These are phyloP conservation scores for Drosophila kepulauana DNA, from an alignment of 1,140 invertebrate species.

Conservation along the genomic window DNA sequence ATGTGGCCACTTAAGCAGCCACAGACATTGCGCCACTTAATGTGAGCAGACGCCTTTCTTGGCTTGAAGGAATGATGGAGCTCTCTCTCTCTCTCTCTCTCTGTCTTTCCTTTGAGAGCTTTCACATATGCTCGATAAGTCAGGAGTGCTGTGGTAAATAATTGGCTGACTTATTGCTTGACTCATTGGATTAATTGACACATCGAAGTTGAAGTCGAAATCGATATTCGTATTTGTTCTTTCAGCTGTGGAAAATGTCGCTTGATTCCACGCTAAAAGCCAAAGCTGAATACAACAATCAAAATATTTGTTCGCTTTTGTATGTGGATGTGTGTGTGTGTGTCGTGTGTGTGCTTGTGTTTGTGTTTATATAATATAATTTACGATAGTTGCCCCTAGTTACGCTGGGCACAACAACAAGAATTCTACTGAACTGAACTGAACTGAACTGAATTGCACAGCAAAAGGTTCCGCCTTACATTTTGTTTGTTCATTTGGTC, in stretches of 20 bases:
- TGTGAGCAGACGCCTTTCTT: not conserved
- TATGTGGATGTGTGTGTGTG: constrained; percentile 14
- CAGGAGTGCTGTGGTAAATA: constrained; percentile 37
- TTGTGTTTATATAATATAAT: constrained; percentile 20
- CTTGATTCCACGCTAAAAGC: not conserved
- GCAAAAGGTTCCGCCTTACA: constrained; percentile 1
- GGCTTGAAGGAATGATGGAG: not conserved
- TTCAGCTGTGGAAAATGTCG: constrained; percentile 26
- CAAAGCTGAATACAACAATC: constrained; percentile 4
- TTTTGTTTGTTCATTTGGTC: not conserved
- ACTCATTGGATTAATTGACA: constrained; percentile 46
- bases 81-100: not conserved
- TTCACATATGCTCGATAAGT: constrained; percentile 25
- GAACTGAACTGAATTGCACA: not conserved
- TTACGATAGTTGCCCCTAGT: constrained; percentile 67
- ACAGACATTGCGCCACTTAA: constrained; percentile 19
- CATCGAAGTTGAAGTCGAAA: constrained; percentile 68
- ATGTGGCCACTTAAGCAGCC: constrained; percentile 23
- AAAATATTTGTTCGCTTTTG: constrained; percentile 45
- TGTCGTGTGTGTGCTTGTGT: constrained; percentile 7
- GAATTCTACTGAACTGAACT: constrained; percentile 10
- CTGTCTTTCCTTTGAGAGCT: not conserved
- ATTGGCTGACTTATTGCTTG: constrained; percentile 59
- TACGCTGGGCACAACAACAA: constrained; percentile 61
- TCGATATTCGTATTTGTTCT: constrained; percentile 51